Evolutionary conservation across 2,888 invertebrate species (phyloP).

Genomic region (Caenorhabditis sp.): DNA sequence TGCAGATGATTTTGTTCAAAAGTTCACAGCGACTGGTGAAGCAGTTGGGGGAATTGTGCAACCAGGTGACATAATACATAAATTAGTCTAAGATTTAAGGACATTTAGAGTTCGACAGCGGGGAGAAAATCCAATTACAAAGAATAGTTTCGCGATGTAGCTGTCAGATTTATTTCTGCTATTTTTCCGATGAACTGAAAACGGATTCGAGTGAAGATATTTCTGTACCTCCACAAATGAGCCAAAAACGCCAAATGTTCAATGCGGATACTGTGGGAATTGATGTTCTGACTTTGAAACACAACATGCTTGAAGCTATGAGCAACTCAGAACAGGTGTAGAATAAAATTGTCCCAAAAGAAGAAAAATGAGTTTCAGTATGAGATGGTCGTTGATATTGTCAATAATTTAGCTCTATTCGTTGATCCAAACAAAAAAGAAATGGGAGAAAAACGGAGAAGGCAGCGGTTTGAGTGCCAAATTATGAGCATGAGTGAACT

Average conservation of each 20-base stretch:
- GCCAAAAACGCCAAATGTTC: constrained; percentile 33
- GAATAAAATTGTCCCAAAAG: neutral
- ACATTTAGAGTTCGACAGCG: constrained; percentile 21
- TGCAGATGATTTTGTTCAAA: constrained; percentile 85
- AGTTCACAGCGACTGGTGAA: constrained; percentile 90
- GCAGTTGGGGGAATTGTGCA: constrained; percentile 98
- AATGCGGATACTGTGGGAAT: constrained; percentile 87
- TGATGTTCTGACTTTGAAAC: constrained; percentile 96
- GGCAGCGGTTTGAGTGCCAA: constrained; percentile 66
- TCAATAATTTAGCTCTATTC: constrained; percentile 96
- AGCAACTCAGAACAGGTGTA: constrained; percentile 69
- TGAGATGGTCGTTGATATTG: constrained; percentile 96
- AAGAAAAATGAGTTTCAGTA: constrained; percentile 85
- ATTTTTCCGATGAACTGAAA: constrained; percentile 88
- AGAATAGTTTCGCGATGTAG: constrained; percentile 97
- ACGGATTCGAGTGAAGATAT: constrained; percentile 68
- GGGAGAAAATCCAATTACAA: constrained; percentile 88
- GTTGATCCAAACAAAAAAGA: constrained; percentile 94
- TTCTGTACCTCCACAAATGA: constrained; percentile 55
- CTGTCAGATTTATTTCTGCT: constrained; percentile 93
- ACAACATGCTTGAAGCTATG: constrained; percentile 93
- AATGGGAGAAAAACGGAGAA: constrained; percentile 86
- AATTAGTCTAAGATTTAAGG: constrained; percentile 4
- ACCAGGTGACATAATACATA: constrained; percentile 12
- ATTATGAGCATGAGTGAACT: constrained; percentile 56